These are phyloP conservation scores for Anhinga anhinga DNA, from an alignment of 2,113 vertebrate genomes.

Conservation along the genomic window DNA sequence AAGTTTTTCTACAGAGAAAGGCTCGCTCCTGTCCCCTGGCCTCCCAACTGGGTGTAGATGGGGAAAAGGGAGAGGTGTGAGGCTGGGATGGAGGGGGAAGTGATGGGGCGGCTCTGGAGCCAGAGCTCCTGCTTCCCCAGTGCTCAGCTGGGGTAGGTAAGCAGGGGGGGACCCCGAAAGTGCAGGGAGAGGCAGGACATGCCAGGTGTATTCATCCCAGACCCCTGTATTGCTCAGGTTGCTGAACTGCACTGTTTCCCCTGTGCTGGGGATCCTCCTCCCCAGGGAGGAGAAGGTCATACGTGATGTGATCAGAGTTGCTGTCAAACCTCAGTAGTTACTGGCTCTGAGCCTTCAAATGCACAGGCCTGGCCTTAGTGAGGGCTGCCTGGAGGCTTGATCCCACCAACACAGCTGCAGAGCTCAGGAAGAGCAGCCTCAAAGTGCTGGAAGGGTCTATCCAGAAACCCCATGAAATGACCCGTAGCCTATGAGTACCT, in stretches of 20 bases:
- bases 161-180: not conserved
- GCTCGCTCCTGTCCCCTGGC: not conserved
- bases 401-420: not conserved
- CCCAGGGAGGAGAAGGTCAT: not conserved
- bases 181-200: not conserved
- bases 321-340: not conserved
- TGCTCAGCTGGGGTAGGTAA: not conserved
- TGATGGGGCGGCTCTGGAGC: not conserved
- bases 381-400: not conserved
- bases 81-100: not conserved
- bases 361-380: not conserved
- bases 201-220: too few relatives aligned
- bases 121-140: not conserved
- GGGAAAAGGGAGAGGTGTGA: not conserved
- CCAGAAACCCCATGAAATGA: not conserved
- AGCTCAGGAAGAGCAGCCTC: not conserved
- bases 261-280: not conserved
- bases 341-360: not conserved
- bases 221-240: not conserved
- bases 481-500: too few relatives aligned
- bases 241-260: not conserved
- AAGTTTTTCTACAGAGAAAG: not conserved
- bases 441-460: not conserved
- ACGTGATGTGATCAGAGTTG: rapidly evolving
- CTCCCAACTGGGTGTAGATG: not conserved